Percentiles rank a stretch among this genome's conserved stretches.
phyloP scores from a whole-genome alignment of 2,888 invertebrate genomes.

The Harmothoe impar region DNA sequence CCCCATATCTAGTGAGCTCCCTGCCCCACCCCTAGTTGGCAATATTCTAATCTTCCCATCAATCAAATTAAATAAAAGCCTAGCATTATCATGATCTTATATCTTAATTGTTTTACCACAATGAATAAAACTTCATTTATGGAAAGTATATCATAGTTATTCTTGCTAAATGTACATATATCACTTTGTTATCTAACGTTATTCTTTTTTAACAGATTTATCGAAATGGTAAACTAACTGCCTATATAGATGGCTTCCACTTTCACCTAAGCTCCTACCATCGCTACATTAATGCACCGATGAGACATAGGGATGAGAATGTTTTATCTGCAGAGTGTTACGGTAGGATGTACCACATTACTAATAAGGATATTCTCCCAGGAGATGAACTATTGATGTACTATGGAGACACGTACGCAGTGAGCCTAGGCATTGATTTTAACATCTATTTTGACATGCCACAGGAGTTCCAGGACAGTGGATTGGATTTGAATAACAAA shows the following conservation, averaged over 20 bases:
- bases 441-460: background rate
- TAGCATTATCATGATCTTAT: too few relatives aligned
- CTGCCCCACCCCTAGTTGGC: too few relatives aligned
- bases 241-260: background rate
- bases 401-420: constrained; percentile 17
- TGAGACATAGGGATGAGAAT: too few relatives aligned
- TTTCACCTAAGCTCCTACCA: background rate
- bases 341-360: constrained; percentile 17
- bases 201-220: background rate
- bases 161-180: too few relatives aligned
- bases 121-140: too few relatives aligned
- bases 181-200: too few relatives aligned
- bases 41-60: too few relatives aligned
- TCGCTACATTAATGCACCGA: too few relatives aligned
- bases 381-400: constrained; percentile 37
- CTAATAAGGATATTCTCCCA: background rate
- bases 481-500: background rate
- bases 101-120: too few relatives aligned
- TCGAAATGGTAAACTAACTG: background rate
- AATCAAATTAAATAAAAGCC: too few relatives aligned
- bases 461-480: background rate
- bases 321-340: background rate
- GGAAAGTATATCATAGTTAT: too few relatives aligned
- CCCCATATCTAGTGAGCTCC: too few relatives aligned
- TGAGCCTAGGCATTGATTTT: background rate